Percentiles rank a stretch among this genome's conserved stretches.
phyloP scores from a whole-genome alignment of 2,113 vertebrate genomes.

The Mirounga angustirostris region DNA sequence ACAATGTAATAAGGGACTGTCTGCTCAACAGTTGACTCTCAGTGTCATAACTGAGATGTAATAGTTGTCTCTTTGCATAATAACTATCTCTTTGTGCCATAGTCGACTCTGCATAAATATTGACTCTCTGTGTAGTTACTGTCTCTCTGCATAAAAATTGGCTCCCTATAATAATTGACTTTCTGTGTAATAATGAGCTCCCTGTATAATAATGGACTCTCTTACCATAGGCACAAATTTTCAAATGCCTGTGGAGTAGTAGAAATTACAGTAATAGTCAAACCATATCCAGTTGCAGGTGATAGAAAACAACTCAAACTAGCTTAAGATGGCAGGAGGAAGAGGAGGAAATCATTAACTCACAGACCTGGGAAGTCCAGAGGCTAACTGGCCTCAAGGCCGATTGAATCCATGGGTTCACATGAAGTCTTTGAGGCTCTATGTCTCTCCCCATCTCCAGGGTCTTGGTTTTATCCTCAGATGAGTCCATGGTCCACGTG shows the following conservation, averaged over 20 bases:
- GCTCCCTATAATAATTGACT: not conserved
- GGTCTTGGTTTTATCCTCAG: not conserved
- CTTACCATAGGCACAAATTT: not conserved
- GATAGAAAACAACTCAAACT: not conserved
- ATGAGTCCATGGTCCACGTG: not conserved
- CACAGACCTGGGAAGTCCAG: not conserved
- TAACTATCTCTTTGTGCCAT: constrained; percentile 1
- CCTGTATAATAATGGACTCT: not conserved
- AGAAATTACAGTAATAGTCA: not conserved
- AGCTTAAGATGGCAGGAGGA: not conserved
- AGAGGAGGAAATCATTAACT: not conserved
- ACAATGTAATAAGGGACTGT: not conserved
- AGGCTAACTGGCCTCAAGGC: not conserved
- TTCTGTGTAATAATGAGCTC: not conserved
- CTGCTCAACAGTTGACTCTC: not conserved
- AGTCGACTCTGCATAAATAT: not conserved
- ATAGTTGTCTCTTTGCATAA: not conserved
- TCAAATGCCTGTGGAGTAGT: not conserved
- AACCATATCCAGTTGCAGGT: not conserved
- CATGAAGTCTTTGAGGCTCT: not conserved
- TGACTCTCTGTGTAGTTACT: not conserved
- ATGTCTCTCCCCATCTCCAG: not conserved
- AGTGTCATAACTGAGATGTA: not conserved
- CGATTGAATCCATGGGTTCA: not conserved
- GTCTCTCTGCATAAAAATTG: not conserved